Percentiles rank a stretch among this genome's conserved stretches.
phyloP scores from a whole-genome alignment of 2,797 vertebrate species.

The Anguilla marmorata region DNA sequence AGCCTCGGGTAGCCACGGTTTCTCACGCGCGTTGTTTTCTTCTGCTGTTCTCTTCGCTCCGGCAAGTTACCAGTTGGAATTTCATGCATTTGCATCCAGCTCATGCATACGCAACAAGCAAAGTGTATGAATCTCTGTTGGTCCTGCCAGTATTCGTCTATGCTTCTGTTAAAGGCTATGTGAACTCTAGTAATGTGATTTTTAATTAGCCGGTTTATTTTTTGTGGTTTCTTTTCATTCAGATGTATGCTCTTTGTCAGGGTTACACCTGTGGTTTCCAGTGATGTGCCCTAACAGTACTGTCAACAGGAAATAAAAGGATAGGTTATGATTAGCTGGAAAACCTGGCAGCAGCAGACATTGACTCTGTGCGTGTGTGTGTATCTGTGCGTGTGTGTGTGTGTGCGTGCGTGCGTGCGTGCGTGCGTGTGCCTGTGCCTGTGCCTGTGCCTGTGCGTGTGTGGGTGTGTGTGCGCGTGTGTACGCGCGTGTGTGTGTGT shows the following conservation, averaged over 20 bases:
- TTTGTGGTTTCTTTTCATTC: too few relatives aligned
- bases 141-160: not conserved
- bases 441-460: too few relatives aligned
- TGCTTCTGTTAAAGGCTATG: not conserved
- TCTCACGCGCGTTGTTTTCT: too few relatives aligned
- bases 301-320: not conserved
- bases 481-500: too few relatives aligned
- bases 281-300: not conserved
- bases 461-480: too few relatives aligned
- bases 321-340: not conserved
- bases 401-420: too few relatives aligned
- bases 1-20: not conserved
- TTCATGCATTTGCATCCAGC: not conserved
- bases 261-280: not conserved
- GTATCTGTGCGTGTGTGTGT: too few relatives aligned
- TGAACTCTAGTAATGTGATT: too few relatives aligned
- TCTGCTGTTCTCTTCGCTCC: too few relatives aligned
- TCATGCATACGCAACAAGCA: not conserved
- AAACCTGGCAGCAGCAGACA: not conserved
- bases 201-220: too few relatives aligned
- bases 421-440: too few relatives aligned
- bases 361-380: conserved; percentile 6
- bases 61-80: not conserved
- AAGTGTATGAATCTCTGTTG: not conserved
- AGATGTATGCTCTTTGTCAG: not conserved